Evolutionary conservation across 92 coral and sea anemone genomes (phyloP).

Genomic region (Parazoanthus darwini): DNA sequence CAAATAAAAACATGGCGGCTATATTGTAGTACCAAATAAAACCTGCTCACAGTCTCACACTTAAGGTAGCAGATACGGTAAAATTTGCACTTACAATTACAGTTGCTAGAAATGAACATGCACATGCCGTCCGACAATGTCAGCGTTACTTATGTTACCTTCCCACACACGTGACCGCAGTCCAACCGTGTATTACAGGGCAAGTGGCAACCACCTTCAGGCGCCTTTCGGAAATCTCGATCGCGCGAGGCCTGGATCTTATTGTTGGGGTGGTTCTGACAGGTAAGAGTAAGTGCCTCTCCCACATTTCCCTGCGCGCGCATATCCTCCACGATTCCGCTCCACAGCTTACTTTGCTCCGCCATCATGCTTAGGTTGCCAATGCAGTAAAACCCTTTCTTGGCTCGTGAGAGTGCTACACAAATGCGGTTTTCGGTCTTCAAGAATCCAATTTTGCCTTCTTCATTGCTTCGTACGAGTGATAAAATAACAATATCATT

Average conservation of each 20-base stretch:
- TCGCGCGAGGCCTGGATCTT: constrained; percentile 74
- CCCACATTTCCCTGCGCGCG: constrained; percentile 64
- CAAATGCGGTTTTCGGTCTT: constrained; percentile 91
- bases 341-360: constrained; percentile 73
- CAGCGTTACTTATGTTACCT: background rate
- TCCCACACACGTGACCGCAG: constrained; percentile 54
- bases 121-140: background rate
- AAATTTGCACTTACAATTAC: background rate
- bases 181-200: constrained; percentile 64
- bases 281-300: constrained; percentile 59
- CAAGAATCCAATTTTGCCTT: constrained; percentile 90
- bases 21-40: no score
- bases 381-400: constrained; percentile 84
- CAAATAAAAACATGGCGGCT: no score
- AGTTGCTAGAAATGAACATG: background rate
- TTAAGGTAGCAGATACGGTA: no score
- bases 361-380: constrained; percentile 79
- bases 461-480: constrained; percentile 94
- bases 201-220: constrained; percentile 89
- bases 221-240: constrained; percentile 79
- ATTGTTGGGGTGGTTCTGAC: constrained; percentile 92
- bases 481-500: constrained; percentile 93
- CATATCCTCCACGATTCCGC: constrained; percentile 75
- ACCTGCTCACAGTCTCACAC: no score
- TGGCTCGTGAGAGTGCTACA: constrained; percentile 94